Conservation (phyloP, 2,113 vertebrate genomes). For the Mungos mungo region DNA sequence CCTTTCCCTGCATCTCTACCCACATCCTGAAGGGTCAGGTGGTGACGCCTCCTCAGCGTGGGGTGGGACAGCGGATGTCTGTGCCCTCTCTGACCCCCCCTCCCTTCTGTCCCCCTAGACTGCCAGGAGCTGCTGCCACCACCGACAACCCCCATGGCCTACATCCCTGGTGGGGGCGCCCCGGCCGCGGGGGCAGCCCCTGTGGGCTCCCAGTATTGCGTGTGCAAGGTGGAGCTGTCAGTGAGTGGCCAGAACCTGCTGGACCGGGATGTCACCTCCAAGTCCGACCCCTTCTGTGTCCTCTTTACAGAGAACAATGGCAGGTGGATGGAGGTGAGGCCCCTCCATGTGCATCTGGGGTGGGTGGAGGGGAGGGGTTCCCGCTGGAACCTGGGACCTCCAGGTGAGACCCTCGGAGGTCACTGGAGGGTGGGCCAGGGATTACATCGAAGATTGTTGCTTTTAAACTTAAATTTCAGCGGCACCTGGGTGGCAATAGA, state of each 20-base stretch:
- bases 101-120: slow-evolving; percentile 70
- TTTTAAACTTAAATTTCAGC: background rate
- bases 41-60: background rate
- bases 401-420: background rate
- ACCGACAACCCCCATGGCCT: slow-evolving; percentile 88
- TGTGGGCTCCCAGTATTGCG: slow-evolving; percentile 89
- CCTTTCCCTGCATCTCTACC: background rate
- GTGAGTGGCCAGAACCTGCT: slow-evolving; percentile 93
- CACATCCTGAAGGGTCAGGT: background rate
- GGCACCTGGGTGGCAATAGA: background rate
- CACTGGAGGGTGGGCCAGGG: background rate
- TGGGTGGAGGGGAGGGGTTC: background rate
- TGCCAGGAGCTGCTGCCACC: slow-evolving; percentile 79
- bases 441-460: background rate
- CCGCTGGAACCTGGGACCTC: background rate
- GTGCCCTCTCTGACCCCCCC: slow-evolving; percentile 25
- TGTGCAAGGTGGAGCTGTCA: slow-evolving; percentile 95
- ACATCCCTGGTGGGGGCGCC: slow-evolving; percentile 85
- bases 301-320: slow-evolving; percentile 93
- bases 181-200: slow-evolving; percentile 64
- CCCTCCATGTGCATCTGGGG: accelerated
- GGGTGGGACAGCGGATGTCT: background rate
- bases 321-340: slow-evolving; percentile 96
- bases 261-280: slow-evolving; percentile 97
- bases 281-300: slow-evolving; percentile 98